Percentiles rank a stretch among this genome's conserved stretches.
phyloP scores from a whole-genome alignment of 1,140 invertebrate species.

The Centruroides vittatus region DNA sequence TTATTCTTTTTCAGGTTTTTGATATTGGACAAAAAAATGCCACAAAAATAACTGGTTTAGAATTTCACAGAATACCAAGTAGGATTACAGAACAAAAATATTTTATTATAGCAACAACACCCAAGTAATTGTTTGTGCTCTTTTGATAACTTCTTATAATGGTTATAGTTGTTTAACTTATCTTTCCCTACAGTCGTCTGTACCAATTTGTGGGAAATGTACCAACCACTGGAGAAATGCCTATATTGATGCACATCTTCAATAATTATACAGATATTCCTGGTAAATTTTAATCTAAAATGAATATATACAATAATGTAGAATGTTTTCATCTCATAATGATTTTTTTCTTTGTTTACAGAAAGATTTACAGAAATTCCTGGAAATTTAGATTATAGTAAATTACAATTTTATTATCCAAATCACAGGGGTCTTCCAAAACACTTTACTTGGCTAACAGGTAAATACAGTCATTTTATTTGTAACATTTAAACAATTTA shows the following conservation, averaged over 20 bases:
- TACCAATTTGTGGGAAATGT: constrained; percentile 38
- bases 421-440: constrained; percentile 46
- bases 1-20: too few species aligned
- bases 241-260: constrained; percentile 64
- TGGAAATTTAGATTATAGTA: constrained; percentile 58
- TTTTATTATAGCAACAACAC: constrained; percentile 61
- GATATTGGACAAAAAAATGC: constrained; percentile 23
- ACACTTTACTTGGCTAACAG: constrained; percentile 75
- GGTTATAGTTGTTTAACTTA: too few species aligned
- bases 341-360: background rate
- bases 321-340: too few species aligned
- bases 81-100: constrained; percentile 32
- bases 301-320: too few species aligned
- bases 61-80: constrained; percentile 46
- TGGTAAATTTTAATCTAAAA: constrained; percentile 32
- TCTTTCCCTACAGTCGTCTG: too few species aligned
- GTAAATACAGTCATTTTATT: constrained; percentile 23
- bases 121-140: constrained; percentile 36
- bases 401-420: constrained; percentile 61
- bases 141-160: too few species aligned
- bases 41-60: constrained; percentile 62
- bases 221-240: constrained; percentile 51
- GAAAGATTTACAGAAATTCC: constrained; percentile 50
- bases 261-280: constrained; percentile 56
- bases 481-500: background rate